phyloP scores from a whole-genome alignment of 2,797 vertebrate species.

The Pangasius sanitwongsei region DNA sequence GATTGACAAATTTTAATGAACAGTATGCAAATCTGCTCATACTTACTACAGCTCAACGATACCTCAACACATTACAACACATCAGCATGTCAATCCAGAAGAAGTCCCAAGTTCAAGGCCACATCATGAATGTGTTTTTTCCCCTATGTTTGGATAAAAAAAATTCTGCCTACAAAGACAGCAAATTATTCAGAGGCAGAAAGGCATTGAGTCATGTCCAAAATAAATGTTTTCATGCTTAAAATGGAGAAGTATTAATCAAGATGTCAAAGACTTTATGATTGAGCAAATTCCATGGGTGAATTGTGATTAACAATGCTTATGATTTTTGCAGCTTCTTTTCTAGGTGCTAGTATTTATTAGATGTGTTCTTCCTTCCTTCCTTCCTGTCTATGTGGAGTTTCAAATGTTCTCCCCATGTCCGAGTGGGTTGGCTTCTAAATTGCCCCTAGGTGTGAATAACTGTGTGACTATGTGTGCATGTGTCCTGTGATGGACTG shows the following conservation, averaged over 20 bases:
- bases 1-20: background rate
- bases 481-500: background rate
- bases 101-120: too few species aligned
- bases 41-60: background rate
- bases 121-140: background rate
- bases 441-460: background rate
- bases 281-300: slow-evolving; percentile 41
- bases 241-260: slow-evolving; percentile 40
- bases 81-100: background rate
- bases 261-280: slow-evolving; percentile 43
- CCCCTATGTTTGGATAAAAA: background rate
- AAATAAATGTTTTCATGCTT: slow-evolving; percentile 14
- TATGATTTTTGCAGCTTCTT: slow-evolving; percentile 33
- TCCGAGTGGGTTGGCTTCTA: background rate
- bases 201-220: background rate
- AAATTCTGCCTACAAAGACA: background rate
- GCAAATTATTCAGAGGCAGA: background rate
- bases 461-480: background rate
- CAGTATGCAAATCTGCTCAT: background rate
- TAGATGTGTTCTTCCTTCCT: slow-evolving; percentile 29
- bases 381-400: background rate
- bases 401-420: background rate
- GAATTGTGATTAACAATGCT: slow-evolving; percentile 46
- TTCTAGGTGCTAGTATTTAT: slow-evolving; percentile 37
- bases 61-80: too few species aligned